Base-by-base conservation (phyloP, 92 coral and sea anemone genomes). In the Paragorgia papillata region DNA sequence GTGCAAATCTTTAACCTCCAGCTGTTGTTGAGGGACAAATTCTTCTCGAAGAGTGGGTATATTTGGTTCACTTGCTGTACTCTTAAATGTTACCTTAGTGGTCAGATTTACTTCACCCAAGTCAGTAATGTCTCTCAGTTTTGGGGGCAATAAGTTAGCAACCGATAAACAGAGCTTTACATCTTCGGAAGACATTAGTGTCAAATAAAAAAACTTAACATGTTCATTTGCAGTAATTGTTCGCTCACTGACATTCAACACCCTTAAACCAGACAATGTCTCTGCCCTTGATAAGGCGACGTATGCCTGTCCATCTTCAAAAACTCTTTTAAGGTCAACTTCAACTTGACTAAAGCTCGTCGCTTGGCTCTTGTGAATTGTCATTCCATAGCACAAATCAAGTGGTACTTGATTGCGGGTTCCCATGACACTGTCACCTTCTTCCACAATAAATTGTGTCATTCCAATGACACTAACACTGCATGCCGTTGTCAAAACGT, bases 371-470 rank as follows among this genome's bases (percentile, higher is more conserved):
- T 66, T 79, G 63, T 67, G 78, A 26, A 79, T 67, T 9, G 84
- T 79, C 39, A 79, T 0, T 5, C 65, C 76, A 32, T 66, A 68
- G 6, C 54, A 59, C 21, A 66, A 51, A 32, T 66, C 68, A 18
- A 79, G 64, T 19, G 84, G 84, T 8, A 79, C 9, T 17, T 79
- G 84, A n/a, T 35, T 67, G n/a, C 76, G 39, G 7, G 76, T 79
- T 49, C 69, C 84, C 1, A 34, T 8, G 9, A 70, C 73, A 35
- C 2, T 10, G 9, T 66, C 61, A 7, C 30, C 69, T 34, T 75
- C 35, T 58, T 75, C 53, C 15, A 57, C 69, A 21, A 50, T 20
- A 40, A 75, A 75, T 49, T n/a, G n/a, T 32, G 69, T 57, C 40
- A 32, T 35, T 32, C 67, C 33, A 29, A 21, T 13, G 34, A 18